Evolutionary conservation across 2,888 invertebrate genomes (phyloP), one percentile per base, ranked within the genome.

Genomic region (Augiades crinisus): DNA sequence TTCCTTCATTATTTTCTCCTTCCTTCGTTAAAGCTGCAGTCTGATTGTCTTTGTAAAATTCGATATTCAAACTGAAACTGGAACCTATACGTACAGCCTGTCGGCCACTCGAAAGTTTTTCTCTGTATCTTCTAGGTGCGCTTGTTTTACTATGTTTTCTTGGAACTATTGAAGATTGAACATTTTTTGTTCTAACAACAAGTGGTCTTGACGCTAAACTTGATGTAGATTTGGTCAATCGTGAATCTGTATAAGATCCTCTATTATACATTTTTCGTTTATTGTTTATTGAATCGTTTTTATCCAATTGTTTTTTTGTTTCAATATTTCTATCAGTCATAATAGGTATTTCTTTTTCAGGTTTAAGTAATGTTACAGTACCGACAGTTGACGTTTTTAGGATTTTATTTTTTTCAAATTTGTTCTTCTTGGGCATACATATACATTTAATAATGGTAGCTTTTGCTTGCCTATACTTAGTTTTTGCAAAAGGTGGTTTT

Each of bases 381-480:
- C 52, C 53, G 36, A 61, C 62, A 2, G 55, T 54, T 22, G 47
- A 8, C 19, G 47, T 55, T 24, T 30, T 47, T 8, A 24, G 4
- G 47, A 21, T 30, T 21, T 50, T 21, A 14, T 52, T 54, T 24
- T 58, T 57, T 37, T 55, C 49, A 19, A 36, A 24, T 45, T 65
- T 63, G 49, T 49, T 43, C 19, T 74, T 51, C 60, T 72, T 70
- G 36, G 73, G 58, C 6, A 67, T 71, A 57, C 76, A 75, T 44
- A 67, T 64, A 54, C 75, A 78, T 58, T 63, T 68, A 16, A 62
- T 63, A 53, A 72, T 61, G 30, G 53, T 56, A 33, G 62, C 54
- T 55, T 61, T 67, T 55, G 45, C 45, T 5, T 44, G 30, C 13
- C 19, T 31, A 44, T 21, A 27, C 12, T 10, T 10, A n/a, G 10